Conservation (phyloP, 1,140 invertebrate genomes). For the Dufourea novaeangliae region DNA sequence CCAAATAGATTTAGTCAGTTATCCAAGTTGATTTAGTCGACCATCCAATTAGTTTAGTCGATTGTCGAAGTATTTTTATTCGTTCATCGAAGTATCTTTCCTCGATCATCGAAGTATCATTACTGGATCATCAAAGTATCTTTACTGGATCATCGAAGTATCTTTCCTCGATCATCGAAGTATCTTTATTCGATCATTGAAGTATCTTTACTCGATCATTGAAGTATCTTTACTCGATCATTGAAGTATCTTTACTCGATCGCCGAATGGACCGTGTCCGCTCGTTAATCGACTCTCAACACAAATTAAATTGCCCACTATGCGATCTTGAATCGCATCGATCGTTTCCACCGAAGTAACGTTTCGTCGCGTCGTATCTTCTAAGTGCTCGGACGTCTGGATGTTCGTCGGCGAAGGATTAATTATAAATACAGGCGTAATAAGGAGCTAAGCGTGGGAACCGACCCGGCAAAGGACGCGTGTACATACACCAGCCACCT, state of each 20-base stretch:
- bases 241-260: not conserved
- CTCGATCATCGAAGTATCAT: too few relatives aligned
- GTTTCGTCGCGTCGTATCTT: constrained; percentile 34
- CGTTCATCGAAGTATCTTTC: too few relatives aligned
- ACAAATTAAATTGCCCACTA: not conserved
- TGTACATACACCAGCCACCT: constrained; percentile 3
- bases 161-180: too few relatives aligned
- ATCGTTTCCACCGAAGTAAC: not conserved
- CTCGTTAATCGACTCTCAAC: not conserved
- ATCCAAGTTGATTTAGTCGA: too few relatives aligned
- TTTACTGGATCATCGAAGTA: too few relatives aligned
- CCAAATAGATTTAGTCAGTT: too few relatives aligned
- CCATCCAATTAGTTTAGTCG: too few relatives aligned
- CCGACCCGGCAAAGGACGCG: constrained; percentile 54
- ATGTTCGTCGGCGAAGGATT: constrained; percentile 52
- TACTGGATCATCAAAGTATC: too few relatives aligned
- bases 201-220: too few relatives aligned
- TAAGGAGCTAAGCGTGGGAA: constrained; percentile 71
- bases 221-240: too few relatives aligned
- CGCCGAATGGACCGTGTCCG: not conserved
- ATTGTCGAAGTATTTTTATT: too few relatives aligned
- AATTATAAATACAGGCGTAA: constrained; percentile 70
- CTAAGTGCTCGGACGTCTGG: not conserved
- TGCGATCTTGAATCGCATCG: not conserved
- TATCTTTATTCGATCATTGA: too few relatives aligned